phyloP scores from a whole-genome alignment of 2,888 invertebrate genomes.

The Lamproptera curius region DNA sequence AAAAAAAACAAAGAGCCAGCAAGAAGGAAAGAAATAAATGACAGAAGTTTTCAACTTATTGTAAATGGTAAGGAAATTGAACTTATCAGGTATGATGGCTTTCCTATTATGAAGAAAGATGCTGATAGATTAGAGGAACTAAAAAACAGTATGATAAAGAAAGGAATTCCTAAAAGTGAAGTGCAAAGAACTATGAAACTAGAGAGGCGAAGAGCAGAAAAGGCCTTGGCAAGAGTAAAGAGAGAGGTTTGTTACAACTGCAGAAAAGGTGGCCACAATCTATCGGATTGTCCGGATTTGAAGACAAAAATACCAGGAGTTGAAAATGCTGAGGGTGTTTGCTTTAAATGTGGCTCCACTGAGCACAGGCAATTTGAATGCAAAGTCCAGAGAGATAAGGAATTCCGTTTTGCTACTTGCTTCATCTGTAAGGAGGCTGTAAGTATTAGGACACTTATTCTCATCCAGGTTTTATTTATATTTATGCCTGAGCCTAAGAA shows the following conservation, averaged over 20 bases:
- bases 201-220: slow-evolving; percentile 85
- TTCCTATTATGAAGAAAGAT: slow-evolving; percentile 84
- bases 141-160: slow-evolving; percentile 80
- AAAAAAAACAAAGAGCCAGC: slow-evolving; percentile 46
- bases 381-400: slow-evolving; percentile 81
- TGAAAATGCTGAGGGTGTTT: slow-evolving; percentile 81
- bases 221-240: slow-evolving; percentile 81
- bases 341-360: slow-evolving; percentile 94
- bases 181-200: slow-evolving; percentile 82
- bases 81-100: slow-evolving; percentile 82
- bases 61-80: slow-evolving; percentile 82
- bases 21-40: slow-evolving; percentile 65
- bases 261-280: slow-evolving; percentile 85
- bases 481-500: neutral
- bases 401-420: slow-evolving; percentile 90
- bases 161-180: slow-evolving; percentile 83
- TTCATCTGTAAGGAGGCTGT: slow-evolving; percentile 90
- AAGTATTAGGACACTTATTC: slow-evolving; percentile 29
- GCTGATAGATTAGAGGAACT: slow-evolving; percentile 80
- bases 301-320: slow-evolving; percentile 70
- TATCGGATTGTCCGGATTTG: slow-evolving; percentile 88
- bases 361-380: slow-evolving; percentile 89
- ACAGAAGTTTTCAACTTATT: slow-evolving; percentile 69
- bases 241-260: slow-evolving; percentile 90
- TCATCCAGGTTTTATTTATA: neutral